A percentile compares a stretch with the other conserved stretches of the same genome.
phyloP scores from a whole-genome alignment of 2,113 vertebrate genomes.

The Sebastes fasciatus region DNA sequence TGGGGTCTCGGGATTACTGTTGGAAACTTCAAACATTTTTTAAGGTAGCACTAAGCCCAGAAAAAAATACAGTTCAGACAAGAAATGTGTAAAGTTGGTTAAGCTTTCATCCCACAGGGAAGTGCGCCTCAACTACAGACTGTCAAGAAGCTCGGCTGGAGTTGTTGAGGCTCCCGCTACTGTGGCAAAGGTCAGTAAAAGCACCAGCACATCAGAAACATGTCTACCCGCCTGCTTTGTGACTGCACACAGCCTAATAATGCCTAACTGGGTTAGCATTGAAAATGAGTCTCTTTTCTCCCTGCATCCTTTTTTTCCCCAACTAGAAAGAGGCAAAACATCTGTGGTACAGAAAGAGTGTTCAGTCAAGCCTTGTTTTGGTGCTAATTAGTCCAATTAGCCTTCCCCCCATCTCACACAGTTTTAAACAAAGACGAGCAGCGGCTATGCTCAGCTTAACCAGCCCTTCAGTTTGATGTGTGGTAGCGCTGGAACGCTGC shows the following conservation, averaged over 20 bases:
- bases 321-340: conserved; percentile 61
- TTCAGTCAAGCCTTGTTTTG: conserved; percentile 70
- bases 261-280: conserved; percentile 55
- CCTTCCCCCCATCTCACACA: conserved; percentile 67
- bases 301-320: conserved; percentile 41
- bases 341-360: conserved; percentile 67
- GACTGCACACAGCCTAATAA: conserved; percentile 42
- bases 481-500: conserved; percentile 60
- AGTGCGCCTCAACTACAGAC: conserved; percentile 19
- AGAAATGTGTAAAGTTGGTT: conserved; percentile 35
- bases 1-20: conserved; percentile 13
- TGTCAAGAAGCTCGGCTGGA: conserved; percentile 44
- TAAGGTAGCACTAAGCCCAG: conserved; percentile 27
- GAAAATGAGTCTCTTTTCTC: conserved; percentile 55
- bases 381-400: conserved; percentile 81
- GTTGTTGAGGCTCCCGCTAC: conserved; percentile 23
- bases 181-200: conserved; percentile 59
- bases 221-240: conserved; percentile 24
- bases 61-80: conserved; percentile 24
- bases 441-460: conserved; percentile 58
- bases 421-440: conserved; percentile 71
- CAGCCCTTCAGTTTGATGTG: conserved; percentile 66
- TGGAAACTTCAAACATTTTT: conserved; percentile 25
- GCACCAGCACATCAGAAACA: conserved; percentile 55
- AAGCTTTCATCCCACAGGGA: conserved; percentile 45